phyloP scores from a whole-genome alignment of 2,888 invertebrate genomes.

The Cheiracanthium punctorium region DNA sequence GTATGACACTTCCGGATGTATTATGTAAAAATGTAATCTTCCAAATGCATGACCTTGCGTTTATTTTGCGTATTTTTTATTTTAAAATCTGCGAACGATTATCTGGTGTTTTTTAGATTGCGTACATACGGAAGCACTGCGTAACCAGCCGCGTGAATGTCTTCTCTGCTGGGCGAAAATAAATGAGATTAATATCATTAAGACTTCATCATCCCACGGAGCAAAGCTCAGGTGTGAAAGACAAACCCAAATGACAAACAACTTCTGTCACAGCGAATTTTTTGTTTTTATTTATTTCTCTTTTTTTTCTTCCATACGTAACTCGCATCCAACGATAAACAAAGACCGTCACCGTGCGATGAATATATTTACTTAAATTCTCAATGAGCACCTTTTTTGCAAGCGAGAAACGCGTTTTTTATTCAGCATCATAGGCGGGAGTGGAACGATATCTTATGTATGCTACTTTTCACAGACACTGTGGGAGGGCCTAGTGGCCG shows the following conservation, averaged over 20 bases:
- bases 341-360: conserved; percentile 25
- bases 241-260: conserved; percentile 23
- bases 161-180: background rate
- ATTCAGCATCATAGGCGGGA: conserved; percentile 24
- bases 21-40: too few relatives aligned
- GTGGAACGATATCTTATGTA: conserved; percentile 30
- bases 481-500: conserved; percentile 49
- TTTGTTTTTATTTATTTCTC: too few relatives aligned
- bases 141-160: too few relatives aligned
- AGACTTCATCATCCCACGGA: conserved; percentile 35
- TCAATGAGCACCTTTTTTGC: conserved; percentile 35
- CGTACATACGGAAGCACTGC: too few relatives aligned
- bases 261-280: background rate
- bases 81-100: too few relatives aligned
- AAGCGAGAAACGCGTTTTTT: background rate
- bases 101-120: too few relatives aligned
- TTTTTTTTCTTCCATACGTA: too few relatives aligned
- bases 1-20: too few relatives aligned
- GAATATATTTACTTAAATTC: conserved; percentile 40
- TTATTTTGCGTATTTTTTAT: too few relatives aligned
- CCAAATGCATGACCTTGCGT: too few relatives aligned
- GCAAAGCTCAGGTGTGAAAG: background rate
- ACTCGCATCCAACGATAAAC: conserved; percentile 7
- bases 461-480: conserved; percentile 30
- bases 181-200: conserved; percentile 32